A percentile compares a stretch with the other conserved stretches of the same genome.
Evolutionary conservation across 37 sponge, comb jelly and placozoan genomes (phyloP).

Genomic region (Aplysina aerophoba): DNA sequence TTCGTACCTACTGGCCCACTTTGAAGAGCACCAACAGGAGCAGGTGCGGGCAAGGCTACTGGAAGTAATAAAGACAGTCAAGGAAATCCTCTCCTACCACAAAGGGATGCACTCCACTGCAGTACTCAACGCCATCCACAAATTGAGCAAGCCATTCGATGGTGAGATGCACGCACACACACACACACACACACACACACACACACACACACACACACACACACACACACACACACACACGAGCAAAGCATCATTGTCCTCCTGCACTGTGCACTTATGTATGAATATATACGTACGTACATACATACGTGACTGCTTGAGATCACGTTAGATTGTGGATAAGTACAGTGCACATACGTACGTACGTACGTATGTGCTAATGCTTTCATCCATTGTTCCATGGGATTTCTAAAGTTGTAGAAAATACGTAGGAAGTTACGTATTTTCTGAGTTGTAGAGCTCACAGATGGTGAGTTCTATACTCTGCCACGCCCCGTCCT

Average conservation of each 20-base stretch:
- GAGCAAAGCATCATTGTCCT: too few species aligned
- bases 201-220: conserved; percentile 19
- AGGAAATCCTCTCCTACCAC: conserved; percentile 11
- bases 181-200: conserved; percentile 20
- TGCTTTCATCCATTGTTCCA: too few species aligned
- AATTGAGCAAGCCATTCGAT: neutral
- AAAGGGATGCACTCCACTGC: neutral
- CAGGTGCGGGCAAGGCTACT: neutral
- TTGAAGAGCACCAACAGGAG: neutral
- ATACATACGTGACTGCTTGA: neutral
- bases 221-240: neutral
- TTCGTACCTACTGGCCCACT: neutral
- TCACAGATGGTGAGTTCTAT: too few species aligned
- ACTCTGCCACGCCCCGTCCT: too few species aligned
- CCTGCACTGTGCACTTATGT: too few species aligned
- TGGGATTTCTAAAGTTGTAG: too few species aligned
- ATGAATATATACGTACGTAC: too few species aligned
- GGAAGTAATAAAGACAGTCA: neutral
- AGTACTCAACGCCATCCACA: neutral
- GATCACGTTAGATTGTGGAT: too few species aligned
- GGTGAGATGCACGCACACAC: neutral
- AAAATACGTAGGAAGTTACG: too few species aligned
- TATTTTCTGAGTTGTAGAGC: too few species aligned
- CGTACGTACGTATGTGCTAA: too few species aligned
- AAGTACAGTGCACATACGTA: too few species aligned